Evolutionary conservation across 30 jellyfish, hydroid and myxozoan species (phyloP).

Genomic region (Pelagia noctiluca): DNA sequence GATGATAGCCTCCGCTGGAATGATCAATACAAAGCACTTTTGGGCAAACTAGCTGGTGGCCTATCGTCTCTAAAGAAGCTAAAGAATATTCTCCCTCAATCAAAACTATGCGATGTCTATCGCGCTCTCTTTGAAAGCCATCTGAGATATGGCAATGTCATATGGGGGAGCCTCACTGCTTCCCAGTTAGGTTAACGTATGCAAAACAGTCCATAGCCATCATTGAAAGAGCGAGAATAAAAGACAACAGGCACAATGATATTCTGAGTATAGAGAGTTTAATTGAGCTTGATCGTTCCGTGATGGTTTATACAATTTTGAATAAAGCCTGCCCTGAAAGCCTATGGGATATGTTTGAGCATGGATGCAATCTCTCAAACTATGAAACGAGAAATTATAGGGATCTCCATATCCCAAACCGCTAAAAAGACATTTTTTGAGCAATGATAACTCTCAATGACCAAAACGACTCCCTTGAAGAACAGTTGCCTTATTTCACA

Average conservation of each 20-base stretch:
- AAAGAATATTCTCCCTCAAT: conserved; percentile 15
- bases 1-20: conserved; percentile 15
- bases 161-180: conserved; percentile 13
- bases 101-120: conserved; percentile 23
- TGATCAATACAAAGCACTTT: background rate
- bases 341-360: conserved; percentile 7
- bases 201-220: background rate
- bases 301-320: background rate
- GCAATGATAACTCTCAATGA: no score
- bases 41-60: no score
- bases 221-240: conserved; percentile 10
- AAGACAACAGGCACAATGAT: background rate
- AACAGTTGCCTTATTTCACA: no score
- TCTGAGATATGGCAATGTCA: background rate
- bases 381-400: background rate
- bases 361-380: background rate
- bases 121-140: conserved; percentile 36
- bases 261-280: background rate
- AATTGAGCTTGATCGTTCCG: background rate
- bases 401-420: conserved; percentile 15
- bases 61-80: no score
- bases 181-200: background rate
- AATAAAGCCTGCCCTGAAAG: background rate
- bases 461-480: no score
- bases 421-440: no score